Evolutionary conservation across 2,888 invertebrate species (phyloP).

Genomic region (Heliconius aoede): DNA sequence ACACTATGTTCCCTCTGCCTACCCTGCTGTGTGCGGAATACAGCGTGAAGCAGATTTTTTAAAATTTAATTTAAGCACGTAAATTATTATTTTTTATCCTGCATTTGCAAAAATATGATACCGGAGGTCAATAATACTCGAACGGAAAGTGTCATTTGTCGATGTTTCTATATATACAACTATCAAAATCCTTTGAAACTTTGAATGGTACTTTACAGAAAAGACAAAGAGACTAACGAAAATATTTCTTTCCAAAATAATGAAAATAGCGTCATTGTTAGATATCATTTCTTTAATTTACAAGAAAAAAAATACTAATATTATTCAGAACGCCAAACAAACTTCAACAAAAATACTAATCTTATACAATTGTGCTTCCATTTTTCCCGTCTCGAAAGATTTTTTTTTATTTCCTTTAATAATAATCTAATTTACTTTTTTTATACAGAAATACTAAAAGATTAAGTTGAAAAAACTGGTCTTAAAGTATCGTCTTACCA

Average conservation of each 20-base stretch:
- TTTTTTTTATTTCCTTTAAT: slow-evolving; percentile 19
- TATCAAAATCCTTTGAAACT: neutral
- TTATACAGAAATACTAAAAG: slow-evolving; percentile 18
- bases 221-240: neutral
- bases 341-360: slow-evolving; percentile 8
- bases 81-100: too few relatives aligned
- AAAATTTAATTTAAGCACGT: too few relatives aligned
- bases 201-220: neutral
- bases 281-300: neutral
- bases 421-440: slow-evolving; percentile 23
- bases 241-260: neutral
- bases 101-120: too few relatives aligned
- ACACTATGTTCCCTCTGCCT: too few relatives aligned
- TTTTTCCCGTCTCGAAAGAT: slow-evolving; percentile 10
- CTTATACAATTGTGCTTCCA: neutral
- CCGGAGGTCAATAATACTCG: too few relatives aligned
- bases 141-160: too few relatives aligned
- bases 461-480: slow-evolving; percentile 11
- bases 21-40: too few relatives aligned
- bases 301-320: neutral
- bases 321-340: slow-evolving; percentile 3
- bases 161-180: too few relatives aligned
- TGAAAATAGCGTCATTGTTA: neutral
- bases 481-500: neutral
- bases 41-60: too few relatives aligned